A percentile compares a stretch with the other conserved stretches of the same genome.
These are phyloP conservation scores for Tympanuchus pallidicinctus DNA, from an alignment of 2,113 vertebrate species.

Conservation along the genomic window DNA sequence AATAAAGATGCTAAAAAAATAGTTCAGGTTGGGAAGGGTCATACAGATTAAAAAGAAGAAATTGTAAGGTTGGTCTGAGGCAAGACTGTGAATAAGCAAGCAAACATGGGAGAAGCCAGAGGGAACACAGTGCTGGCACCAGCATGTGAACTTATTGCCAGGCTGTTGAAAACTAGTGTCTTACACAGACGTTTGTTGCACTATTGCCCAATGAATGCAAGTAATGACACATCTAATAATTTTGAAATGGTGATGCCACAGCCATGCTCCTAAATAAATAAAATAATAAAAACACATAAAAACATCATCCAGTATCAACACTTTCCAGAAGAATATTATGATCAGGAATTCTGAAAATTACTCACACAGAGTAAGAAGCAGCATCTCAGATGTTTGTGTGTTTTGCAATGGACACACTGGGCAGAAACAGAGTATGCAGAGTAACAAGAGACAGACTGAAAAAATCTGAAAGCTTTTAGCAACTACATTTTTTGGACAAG, in stretches of 20 bases:
- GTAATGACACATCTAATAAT: not conserved
- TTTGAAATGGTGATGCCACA: not conserved
- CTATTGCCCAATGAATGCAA: not conserved
- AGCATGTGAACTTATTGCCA: not conserved
- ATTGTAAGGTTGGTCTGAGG: not conserved
- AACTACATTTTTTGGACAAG: not conserved
- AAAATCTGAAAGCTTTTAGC: not conserved
- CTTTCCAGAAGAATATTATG: not conserved
- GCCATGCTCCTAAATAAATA: not conserved
- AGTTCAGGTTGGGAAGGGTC: not conserved
- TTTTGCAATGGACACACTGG: not conserved
- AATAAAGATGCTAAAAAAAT: not conserved
- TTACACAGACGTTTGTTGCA: not conserved
- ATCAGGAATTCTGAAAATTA: not conserved
- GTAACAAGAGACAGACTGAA: not conserved
- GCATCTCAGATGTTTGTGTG: not conserved
- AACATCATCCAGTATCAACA: not conserved
- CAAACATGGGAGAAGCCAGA: not conserved
- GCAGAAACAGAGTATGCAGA: not conserved
- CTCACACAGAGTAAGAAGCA: not conserved
- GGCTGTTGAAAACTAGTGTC: not conserved
- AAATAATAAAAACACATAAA: not conserved
- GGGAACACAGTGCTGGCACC: not conserved
- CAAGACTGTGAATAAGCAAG: not conserved
- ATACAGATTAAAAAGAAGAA: not conserved